These are phyloP conservation scores for Biston stratarius DNA, from an alignment of 2,888 invertebrate genomes.

Conservation along the genomic window DNA sequence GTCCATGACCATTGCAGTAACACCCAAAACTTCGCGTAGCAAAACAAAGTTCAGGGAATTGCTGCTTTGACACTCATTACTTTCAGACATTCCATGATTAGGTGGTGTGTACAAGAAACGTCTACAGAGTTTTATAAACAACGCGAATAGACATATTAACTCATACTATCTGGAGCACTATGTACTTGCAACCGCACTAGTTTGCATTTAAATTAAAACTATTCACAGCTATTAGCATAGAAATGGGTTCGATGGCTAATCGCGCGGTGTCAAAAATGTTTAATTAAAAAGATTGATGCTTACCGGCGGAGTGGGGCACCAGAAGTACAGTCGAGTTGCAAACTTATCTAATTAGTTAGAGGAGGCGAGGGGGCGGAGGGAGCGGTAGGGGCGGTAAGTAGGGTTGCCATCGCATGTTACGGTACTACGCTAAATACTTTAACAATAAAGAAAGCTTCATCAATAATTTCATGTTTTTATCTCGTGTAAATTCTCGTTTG, in stretches of 20 bases:
- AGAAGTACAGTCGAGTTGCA: slow-evolving; percentile 85
- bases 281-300: slow-evolving; percentile 87
- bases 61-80: too few relatives aligned
- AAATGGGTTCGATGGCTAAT: slow-evolving; percentile 82
- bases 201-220: slow-evolving; percentile 74
- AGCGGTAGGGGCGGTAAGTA: slow-evolving; percentile 18
- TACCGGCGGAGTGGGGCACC: slow-evolving; percentile 79
- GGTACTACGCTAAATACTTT: background rate
- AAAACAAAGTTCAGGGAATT: too few relatives aligned
- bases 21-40: too few relatives aligned
- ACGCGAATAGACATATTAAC: slow-evolving; percentile 13
- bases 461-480: too few relatives aligned
- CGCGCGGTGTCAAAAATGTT: slow-evolving; percentile 85
- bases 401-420: slow-evolving; percentile 27
- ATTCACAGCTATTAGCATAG: slow-evolving; percentile 73
- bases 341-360: slow-evolving; percentile 86
- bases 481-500: too few relatives aligned
- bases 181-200: slow-evolving; percentile 42
- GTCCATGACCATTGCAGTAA: too few relatives aligned
- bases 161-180: slow-evolving; percentile 28
- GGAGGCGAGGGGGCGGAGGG: slow-evolving; percentile 49
- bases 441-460: background rate
- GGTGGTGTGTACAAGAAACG: too few relatives aligned
- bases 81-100: too few relatives aligned
- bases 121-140: background rate